Percentiles rank a stretch among this genome's conserved stretches.
Conservation (phyloP, 2,797 vertebrate genomes). For the Erethizon dorsatum region DNA sequence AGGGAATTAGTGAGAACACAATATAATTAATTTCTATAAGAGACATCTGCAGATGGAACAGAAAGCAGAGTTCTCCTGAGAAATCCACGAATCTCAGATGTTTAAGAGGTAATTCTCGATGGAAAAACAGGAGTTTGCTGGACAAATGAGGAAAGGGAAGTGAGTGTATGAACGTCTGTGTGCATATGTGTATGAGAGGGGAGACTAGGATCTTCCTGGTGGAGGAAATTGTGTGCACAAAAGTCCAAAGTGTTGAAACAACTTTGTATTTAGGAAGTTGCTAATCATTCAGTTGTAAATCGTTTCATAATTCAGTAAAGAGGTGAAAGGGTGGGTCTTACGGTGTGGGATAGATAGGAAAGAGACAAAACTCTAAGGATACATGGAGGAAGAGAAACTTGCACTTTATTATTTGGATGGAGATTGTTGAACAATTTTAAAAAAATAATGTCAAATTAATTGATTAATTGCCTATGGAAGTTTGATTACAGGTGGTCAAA, state of each 20-base stretch:
- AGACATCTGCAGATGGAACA: not conserved
- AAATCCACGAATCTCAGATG: not conserved
- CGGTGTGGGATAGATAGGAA: not conserved
- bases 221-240: not conserved
- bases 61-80: not conserved
- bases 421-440: not conserved
- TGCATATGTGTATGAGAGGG: not conserved
- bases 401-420: not conserved
- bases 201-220: not conserved
- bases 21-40: not conserved
- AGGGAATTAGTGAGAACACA: not conserved
- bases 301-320: constrained; percentile 6
- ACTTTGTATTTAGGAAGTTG: not conserved
- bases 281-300: not conserved
- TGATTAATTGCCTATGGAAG: not conserved
- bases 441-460: constrained; percentile 28
- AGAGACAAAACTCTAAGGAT: not conserved
- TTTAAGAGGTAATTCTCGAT: constrained; percentile 40
- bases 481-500: not conserved
- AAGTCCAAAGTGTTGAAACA: constrained; percentile 27
- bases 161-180: not conserved
- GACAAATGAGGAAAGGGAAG: not conserved
- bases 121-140: not conserved
- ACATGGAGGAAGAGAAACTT: not conserved
- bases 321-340: not conserved